These are phyloP conservation scores for Dryobotodes eremita DNA, from an alignment of 2,888 invertebrate species.

Conservation along the genomic window DNA sequence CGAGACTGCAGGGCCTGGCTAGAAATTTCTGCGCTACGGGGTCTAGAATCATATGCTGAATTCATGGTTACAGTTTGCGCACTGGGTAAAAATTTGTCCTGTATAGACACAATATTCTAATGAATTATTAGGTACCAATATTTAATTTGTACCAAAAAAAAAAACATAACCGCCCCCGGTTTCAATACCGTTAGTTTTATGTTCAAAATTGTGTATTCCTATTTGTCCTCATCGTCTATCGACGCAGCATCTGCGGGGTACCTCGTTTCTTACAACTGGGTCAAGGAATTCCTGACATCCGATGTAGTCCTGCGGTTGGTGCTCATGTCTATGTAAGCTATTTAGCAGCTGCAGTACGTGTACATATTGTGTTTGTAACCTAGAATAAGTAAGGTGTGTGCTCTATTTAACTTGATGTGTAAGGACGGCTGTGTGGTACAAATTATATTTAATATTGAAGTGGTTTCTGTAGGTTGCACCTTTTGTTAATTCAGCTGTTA, in stretches of 20 bases:
- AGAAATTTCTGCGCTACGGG: too few relatives aligned
- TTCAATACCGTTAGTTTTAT: not conserved
- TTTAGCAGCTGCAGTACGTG: conserved; percentile 3
- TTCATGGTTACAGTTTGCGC: too few relatives aligned
- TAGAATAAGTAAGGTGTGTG: conserved; percentile 14
- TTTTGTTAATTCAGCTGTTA: not conserved
- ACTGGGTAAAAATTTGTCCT: too few relatives aligned
- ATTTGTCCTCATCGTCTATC: conserved; percentile 35
- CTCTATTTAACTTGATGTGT: conserved; percentile 9
- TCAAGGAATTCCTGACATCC: conserved; percentile 62
- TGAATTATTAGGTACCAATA: not conserved
- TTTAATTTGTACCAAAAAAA: not conserved
- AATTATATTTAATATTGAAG: not conserved
- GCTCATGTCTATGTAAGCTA: conserved; percentile 25
- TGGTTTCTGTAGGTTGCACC: not conserved
- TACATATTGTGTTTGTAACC: conserved; percentile 2
- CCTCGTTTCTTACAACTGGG: conserved; percentile 55
- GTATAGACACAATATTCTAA: too few relatives aligned
- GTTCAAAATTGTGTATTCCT: conserved; percentile 17
- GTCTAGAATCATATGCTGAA: too few relatives aligned
- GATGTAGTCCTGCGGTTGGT: conserved; percentile 52
- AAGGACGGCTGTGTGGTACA: not conserved
- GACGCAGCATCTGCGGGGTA: conserved; percentile 39
- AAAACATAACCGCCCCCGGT: not conserved
- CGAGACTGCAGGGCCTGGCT: too few relatives aligned